Conservation (phyloP, 2,113 vertebrate species). For the Ictalurus punctatus region DNA sequence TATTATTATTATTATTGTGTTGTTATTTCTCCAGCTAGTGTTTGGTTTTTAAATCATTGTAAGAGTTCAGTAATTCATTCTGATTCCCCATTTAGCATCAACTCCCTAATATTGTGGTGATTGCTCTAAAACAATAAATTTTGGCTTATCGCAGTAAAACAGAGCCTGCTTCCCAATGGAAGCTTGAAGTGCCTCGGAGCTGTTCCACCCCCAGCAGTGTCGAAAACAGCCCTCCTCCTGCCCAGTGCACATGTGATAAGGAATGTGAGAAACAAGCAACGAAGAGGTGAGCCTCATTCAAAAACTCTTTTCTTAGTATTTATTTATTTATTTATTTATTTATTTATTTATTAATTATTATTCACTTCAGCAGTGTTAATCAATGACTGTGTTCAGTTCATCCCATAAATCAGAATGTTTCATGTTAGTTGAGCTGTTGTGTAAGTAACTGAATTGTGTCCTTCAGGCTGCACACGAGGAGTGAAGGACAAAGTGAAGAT, state of each 20-base stretch:
- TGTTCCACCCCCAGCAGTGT: not conserved
- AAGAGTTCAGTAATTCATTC: not conserved
- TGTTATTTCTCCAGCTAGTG: not conserved
- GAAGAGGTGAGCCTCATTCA: slow-evolving; percentile 10
- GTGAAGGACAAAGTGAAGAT: not conserved
- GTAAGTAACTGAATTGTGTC: not conserved
- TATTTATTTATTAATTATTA: no score
- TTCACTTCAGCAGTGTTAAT: not conserved
- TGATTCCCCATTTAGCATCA: not conserved
- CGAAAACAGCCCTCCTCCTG: not conserved
- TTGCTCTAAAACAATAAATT: not conserved
- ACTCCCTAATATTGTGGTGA: not conserved
- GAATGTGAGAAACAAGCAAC: not conserved
- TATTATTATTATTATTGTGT: not conserved
- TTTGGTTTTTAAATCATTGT: not conserved
- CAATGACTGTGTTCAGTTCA: not conserved
- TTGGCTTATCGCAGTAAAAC: not conserved
- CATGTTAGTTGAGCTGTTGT: not conserved
- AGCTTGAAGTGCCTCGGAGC: not conserved
- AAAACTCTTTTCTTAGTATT: not conserved
- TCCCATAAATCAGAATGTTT: not conserved
- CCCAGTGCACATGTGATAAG: not conserved
- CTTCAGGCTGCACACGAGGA: not conserved
- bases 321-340: not conserved
- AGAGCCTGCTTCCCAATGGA: not conserved